Evolutionary conservation across 1,140 invertebrate species (phyloP), one percentile per base, ranked within the genome.

Genomic region (Bombus confusus): DNA sequence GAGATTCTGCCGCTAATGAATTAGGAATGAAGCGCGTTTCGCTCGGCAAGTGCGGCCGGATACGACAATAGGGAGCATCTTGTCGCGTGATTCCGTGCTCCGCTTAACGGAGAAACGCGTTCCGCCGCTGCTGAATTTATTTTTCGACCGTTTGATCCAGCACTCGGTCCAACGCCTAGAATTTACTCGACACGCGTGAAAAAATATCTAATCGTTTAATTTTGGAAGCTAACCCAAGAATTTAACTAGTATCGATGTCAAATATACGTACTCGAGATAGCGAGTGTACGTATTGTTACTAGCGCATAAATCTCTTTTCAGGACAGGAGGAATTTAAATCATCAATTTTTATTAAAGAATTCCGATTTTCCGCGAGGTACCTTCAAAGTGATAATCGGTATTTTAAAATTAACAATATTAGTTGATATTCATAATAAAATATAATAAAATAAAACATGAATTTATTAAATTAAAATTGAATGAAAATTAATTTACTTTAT

Each of bases 1-100:
- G 74, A 86, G 41, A 89, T 88, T 86, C 75, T 47, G 39, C 69
- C 37, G 74, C 75, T 89, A 89, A 89, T 89, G 75, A 88, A 89
- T 89, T 88, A 83, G 64, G 43, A 89, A 89, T 83, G 83, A 72
- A 71, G 34, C 31, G 57, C 76, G n/a, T 43, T 62, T 71, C 83
- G 31, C 72, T 59, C 41, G 10, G 37, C 34, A 52, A 75, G 34
- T n/a, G 34, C 31, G 57, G 59, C 39, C 25, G 43, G 41, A 81
- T 72, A 62, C 79, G 59, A 85, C 77, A 78, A 78, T 83, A n/a
- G 62, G 28, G 74, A 52, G 22, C 62, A 47, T 69, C 62, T 69
- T 39, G 10, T 64, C 22, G 71, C 72, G 25, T 25, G 39, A 31
- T 52, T 41, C 52, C n/a, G 25, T 22, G 57, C 37, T 66, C 2